These are phyloP conservation scores for Protobothrops flavoviridis DNA, from an alignment of 2,113 vertebrate genomes.

Conservation along the genomic window DNA sequence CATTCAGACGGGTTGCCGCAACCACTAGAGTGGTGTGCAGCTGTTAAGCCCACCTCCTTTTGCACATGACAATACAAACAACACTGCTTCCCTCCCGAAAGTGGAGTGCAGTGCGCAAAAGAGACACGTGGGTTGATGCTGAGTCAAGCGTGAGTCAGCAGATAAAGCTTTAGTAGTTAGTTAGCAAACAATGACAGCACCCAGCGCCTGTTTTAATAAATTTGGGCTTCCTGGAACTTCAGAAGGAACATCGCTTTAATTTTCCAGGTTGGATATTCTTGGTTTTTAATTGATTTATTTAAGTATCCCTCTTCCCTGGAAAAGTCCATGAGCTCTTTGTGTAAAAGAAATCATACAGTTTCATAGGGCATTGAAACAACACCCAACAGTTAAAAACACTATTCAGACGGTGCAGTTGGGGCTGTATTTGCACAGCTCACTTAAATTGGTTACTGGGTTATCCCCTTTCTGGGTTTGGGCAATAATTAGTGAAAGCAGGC, in stretches of 20 bases:
- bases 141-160: conserved; percentile 5
- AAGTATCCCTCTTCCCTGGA: not conserved
- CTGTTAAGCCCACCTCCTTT: not conserved
- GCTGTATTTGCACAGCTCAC: not conserved
- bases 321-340: not conserved
- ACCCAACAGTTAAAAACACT: not conserved
- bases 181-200: not conserved
- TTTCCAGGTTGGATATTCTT: not conserved
- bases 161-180: not conserved
- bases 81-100: too few relatives aligned
- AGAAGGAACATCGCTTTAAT: not conserved
- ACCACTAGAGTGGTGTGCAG: not conserved
- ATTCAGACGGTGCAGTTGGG: not conserved
- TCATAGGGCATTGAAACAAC: not conserved
- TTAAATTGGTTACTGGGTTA: not conserved
- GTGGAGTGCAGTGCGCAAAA: not conserved
- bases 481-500: not conserved
- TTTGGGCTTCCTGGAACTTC: not conserved
- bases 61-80: not conserved
- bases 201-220: not conserved
- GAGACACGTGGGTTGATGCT: not conserved
- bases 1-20: not conserved
- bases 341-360: not conserved
- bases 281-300: not conserved
- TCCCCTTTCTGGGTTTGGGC: not conserved